Evolutionary conservation across 2,888 invertebrate species (phyloP).

Genomic region (Pseudococcus longispinus): DNA sequence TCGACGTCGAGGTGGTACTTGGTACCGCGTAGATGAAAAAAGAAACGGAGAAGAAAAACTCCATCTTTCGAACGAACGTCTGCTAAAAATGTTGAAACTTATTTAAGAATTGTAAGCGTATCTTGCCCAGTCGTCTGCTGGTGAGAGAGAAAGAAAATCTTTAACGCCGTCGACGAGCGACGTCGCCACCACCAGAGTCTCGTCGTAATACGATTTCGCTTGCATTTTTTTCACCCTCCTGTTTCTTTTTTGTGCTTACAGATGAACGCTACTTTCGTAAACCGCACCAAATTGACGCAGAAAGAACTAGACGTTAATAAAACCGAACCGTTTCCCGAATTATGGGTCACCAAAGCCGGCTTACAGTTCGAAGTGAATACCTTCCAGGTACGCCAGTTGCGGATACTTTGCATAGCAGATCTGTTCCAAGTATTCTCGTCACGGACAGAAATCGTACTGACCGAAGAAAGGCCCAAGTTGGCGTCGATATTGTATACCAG

Average conservation of each 20-base stretch:
- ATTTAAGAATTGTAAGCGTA: neutral
- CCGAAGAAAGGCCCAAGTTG: constrained; percentile 77
- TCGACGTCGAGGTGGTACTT: neutral
- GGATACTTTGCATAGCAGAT: constrained; percentile 72
- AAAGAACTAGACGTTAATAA: constrained; percentile 57
- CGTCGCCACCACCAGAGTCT: neutral
- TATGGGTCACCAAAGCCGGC: constrained; percentile 65
- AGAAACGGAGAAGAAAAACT: neutral
- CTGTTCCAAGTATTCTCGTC: constrained; percentile 74
- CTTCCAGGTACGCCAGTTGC: constrained; percentile 72
- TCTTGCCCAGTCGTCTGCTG: neutral
- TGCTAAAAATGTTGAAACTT: neutral
- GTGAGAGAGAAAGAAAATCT: neutral
- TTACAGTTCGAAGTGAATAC: constrained; percentile 72
- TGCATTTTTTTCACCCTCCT: neutral
- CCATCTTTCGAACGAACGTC: neutral
- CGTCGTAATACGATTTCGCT: neutral
- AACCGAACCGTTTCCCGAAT: constrained; percentile 57
- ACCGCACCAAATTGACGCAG: constrained; percentile 22
- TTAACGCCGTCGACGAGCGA: neutral
- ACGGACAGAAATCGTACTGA: constrained; percentile 70
- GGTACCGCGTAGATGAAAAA: neutral
- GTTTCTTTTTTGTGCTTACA: neutral
- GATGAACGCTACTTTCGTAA: constrained; percentile 25
- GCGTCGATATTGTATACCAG: constrained; percentile 74